A percentile compares a stretch with the other conserved stretches of the same genome.
phyloP scores from a whole-genome alignment of 2,888 invertebrate genomes.

The Hetaerina titia region DNA sequence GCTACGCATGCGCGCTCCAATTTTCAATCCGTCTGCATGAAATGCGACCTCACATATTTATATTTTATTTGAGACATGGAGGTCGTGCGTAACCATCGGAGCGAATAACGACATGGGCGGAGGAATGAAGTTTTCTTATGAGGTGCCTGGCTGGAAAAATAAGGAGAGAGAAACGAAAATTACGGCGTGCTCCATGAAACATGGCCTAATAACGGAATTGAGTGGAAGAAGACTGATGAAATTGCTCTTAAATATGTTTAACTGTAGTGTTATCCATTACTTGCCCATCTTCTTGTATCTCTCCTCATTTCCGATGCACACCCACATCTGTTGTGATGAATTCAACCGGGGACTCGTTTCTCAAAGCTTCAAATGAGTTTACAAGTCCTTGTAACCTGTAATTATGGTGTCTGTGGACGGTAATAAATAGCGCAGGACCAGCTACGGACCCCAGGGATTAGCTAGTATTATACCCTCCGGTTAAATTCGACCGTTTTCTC shows the following conservation, averaged over 20 bases:
- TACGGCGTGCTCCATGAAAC: background rate
- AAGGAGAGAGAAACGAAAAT: background rate
- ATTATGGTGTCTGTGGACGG: too few species aligned
- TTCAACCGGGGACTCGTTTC: too few species aligned
- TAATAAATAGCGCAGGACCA: too few species aligned
- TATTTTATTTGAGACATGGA: background rate
- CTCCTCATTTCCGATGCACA: too few species aligned
- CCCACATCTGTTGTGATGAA: too few species aligned
- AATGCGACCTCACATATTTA: conserved; percentile 11
- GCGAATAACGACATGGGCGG: conserved; percentile 37
- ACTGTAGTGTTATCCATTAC: too few species aligned
- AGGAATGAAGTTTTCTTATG: background rate
- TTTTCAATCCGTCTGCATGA: conserved; percentile 41
- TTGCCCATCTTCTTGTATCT: too few species aligned
- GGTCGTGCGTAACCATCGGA: conserved; percentile 40
- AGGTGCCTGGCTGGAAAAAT: background rate
- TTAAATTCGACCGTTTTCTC: too few species aligned
- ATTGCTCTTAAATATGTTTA: background rate
- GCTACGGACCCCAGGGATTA: too few species aligned
- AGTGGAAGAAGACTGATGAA: background rate
- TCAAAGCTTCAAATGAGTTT: too few species aligned
- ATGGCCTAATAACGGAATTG: background rate
- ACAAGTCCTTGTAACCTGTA: too few species aligned
- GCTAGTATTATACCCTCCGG: too few species aligned
- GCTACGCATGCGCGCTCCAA: conserved; percentile 13